Evolutionary conservation across 2,113 vertebrate species (phyloP), one percentile per base, ranked within the genome.

Genomic region (Caloenas nicobarica): DNA sequence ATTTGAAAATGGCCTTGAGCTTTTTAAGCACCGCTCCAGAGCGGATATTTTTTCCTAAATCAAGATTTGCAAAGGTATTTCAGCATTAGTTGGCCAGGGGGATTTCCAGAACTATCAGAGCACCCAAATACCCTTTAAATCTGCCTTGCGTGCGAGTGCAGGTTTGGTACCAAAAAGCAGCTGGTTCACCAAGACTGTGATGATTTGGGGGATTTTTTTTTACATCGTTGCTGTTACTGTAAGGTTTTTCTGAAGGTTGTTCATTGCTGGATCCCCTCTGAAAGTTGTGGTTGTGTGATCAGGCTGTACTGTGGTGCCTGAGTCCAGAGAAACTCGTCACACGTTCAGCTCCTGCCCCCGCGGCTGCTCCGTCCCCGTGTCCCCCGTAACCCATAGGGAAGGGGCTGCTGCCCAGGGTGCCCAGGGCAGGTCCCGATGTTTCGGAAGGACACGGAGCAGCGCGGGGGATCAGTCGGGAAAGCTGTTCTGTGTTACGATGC

Each of bases 51-150:
- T 88, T 91, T 72, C 56, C 79, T 83, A 90, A 95, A 91, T 89
- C 74, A 88, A 94, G 96, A 89, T 96, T 96, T 97, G 62, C 77
- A 58, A 81, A 93, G 69, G 61, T 90, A 93, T 97, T 96, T 93
- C 81, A 65, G 65, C 58, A 85, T 91, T 92, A 93, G 50, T 42
- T 0, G 0, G 70, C 28, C 7, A 4, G 40, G 31, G 50, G 64
- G 73, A 79, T 95, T 93, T 90, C 51, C 88, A 91, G 53, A 36
- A 84, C 31, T 44, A 12, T 15, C 9, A 1, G 40, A 42, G 70
- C 68, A 62, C 86, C 61, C 69, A 81, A 93, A 65, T 8, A 31
- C 29, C 73, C 38, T 50, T 57, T 64, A 81, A 87, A 69, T 33
- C 83, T 86, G 42, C 36, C 34, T 76, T 61, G 36, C 0, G 0